Percentiles rank a stretch among this genome's conserved stretches.
These are phyloP conservation scores for Tetragnatha versicolor DNA, from an alignment of 1,140 invertebrate species.

Conservation along the genomic window DNA sequence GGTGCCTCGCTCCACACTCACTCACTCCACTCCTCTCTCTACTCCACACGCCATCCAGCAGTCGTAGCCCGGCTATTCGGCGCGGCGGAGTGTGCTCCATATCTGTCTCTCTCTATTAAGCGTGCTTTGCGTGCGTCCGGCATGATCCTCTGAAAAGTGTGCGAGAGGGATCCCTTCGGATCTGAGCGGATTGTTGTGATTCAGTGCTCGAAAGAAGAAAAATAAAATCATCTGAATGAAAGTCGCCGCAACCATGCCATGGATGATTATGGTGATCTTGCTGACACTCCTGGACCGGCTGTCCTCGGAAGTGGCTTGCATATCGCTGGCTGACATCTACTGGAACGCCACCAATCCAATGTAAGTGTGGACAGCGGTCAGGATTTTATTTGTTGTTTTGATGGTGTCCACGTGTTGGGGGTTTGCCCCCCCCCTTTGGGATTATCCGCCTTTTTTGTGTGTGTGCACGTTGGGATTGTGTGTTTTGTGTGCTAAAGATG, in stretches of 20 bases:
- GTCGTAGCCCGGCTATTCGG: conserved; percentile 20
- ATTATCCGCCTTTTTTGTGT: too few relatives aligned
- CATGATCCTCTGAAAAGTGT: neutral
- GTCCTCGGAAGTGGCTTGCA: conserved; percentile 67
- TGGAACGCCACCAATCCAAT: conserved; percentile 71
- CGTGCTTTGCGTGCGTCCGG: too few relatives aligned
- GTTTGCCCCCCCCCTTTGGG: too few relatives aligned
- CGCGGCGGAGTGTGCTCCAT: neutral
- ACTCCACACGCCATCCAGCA: neutral
- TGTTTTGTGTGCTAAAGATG: too few relatives aligned
- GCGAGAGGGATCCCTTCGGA: neutral
- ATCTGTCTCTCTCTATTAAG: neutral
- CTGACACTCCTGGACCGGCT: conserved; percentile 68
- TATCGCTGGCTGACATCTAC: conserved; percentile 69
- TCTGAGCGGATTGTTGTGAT: neutral
- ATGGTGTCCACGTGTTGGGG: too few relatives aligned
- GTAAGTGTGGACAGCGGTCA: conserved; percentile 62
- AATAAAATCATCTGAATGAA: neutral
- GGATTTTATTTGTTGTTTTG: neutral
- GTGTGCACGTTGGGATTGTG: too few relatives aligned
- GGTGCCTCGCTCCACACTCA: neutral
- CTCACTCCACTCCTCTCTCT: neutral
- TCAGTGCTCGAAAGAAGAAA: neutral
- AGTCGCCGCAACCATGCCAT: conserved; percentile 64
- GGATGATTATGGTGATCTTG: conserved; percentile 68